Evolutionary conservation across 2,113 vertebrate species (phyloP).

Genomic region (Myiopsitta monachus): DNA sequence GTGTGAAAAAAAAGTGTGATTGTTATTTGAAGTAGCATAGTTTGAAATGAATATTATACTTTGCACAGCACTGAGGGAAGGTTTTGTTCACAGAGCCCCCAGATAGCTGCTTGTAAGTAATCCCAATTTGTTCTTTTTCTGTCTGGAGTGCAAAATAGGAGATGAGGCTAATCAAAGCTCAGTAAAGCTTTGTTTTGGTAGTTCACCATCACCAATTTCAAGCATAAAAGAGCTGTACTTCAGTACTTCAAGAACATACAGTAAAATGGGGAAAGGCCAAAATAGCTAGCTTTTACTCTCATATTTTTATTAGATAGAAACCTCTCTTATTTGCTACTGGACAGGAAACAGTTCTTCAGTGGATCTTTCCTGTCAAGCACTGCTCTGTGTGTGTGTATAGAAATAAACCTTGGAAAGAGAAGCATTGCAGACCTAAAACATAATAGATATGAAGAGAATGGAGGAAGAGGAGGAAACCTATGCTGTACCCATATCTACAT

Average conservation of each 20-base stretch:
- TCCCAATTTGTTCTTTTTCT: neutral
- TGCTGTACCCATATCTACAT: neutral
- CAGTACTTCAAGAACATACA: neutral
- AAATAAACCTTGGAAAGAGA: neutral
- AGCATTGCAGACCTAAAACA: neutral
- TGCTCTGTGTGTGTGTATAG: neutral
- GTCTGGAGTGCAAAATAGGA: neutral
- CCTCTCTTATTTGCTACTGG: neutral
- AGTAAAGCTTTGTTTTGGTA: neutral
- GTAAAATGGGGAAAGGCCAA: neutral
- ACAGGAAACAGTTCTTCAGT: neutral
- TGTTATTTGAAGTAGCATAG: neutral
- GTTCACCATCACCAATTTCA: neutral
- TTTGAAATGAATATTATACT: neutral
- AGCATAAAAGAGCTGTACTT: fast-evolving
- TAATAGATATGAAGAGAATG: neutral
- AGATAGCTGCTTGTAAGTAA: neutral
- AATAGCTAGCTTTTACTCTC: neutral
- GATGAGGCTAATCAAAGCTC: neutral
- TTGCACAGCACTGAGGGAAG: neutral
- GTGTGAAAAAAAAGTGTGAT: neutral
- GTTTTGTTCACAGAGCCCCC: neutral
- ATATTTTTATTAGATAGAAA: neutral
- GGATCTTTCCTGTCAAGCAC: neutral
- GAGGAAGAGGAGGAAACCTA: neutral